Evolutionary conservation across 2,797 vertebrate species (phyloP).

Genomic region (Alectoris magna): DNA sequence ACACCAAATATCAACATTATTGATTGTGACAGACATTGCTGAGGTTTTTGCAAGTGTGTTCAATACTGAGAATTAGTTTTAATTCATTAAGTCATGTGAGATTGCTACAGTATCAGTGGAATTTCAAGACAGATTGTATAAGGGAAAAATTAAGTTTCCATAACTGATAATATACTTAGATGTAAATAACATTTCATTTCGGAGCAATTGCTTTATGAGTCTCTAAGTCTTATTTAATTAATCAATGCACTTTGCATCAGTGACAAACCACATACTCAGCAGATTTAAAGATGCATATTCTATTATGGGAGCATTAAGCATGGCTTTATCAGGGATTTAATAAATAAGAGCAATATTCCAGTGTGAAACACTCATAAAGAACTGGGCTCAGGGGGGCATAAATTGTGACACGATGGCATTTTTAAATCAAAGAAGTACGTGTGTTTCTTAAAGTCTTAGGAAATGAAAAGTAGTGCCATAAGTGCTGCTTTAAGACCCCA

Average conservation of each 20-base stretch:
- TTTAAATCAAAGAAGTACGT: background rate
- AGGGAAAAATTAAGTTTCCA: conserved; percentile 55
- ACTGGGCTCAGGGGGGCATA: background rate
- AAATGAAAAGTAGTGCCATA: background rate
- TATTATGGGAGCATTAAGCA: conserved; percentile 35
- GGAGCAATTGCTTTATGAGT: conserved; percentile 51
- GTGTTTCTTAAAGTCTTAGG: background rate
- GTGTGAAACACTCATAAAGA: background rate
- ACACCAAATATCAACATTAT: background rate
- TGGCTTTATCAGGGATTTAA: conserved; percentile 52
- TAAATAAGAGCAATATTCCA: conserved; percentile 56
- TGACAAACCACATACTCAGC: conserved; percentile 43
- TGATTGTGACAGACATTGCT: background rate
- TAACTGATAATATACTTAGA: conserved; percentile 54
- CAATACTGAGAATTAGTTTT: conserved; percentile 45
- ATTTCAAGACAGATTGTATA: conserved; percentile 30
- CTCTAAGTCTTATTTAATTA: conserved; percentile 71
- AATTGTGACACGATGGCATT: background rate
- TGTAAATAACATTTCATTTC: conserved; percentile 67
- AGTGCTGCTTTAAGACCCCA: background rate
- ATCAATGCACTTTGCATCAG: conserved; percentile 52
- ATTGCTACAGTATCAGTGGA: conserved; percentile 16
- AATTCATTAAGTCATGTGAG: conserved; percentile 34
- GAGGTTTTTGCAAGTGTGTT: background rate
- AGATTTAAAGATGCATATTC: conserved; percentile 34